Evolutionary conservation across 53 echinoderm and acorn worm species (phyloP).

Genomic region (Apostichopus leukothele): DNA sequence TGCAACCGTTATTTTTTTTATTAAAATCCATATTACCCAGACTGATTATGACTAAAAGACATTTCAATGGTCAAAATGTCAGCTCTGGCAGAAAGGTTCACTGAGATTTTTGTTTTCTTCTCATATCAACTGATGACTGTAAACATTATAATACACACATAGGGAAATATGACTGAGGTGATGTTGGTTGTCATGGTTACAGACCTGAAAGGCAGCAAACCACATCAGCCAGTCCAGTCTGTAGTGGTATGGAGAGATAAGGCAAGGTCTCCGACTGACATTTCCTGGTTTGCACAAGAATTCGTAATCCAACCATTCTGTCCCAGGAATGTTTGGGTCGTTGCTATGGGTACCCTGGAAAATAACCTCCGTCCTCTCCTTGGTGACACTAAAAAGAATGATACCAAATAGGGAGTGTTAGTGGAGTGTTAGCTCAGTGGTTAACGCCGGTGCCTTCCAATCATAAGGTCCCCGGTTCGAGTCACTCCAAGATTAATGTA

Average conservation of each 20-base stretch:
- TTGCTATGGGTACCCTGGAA: conserved; percentile 73
- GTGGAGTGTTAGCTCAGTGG: no score
- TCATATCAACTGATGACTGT: neutral
- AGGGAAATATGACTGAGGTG: neutral
- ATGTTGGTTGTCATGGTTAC: neutral
- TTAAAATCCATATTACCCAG: no score
- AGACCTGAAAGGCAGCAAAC: conserved; percentile 99
- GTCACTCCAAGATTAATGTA: no score
- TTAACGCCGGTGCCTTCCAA: no score
- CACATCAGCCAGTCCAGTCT: conserved; percentile 96
- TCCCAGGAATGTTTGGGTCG: conserved; percentile 63
- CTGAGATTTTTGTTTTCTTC: no score
- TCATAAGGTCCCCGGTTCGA: no score
- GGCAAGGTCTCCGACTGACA: conserved; percentile 75
- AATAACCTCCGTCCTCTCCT: conserved; percentile 91
- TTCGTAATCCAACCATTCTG: conserved; percentile 91
- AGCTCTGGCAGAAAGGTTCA: no score
- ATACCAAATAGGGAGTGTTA: neutral
- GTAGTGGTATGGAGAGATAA: conserved; percentile 97
- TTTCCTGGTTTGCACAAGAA: conserved; percentile 97
- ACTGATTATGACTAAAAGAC: no score
- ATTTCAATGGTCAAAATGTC: no score
- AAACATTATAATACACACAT: neutral
- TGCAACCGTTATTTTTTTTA: no score
- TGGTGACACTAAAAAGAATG: conserved; percentile 71